A percentile compares a stretch with the other conserved stretches of the same genome.
Evolutionary conservation across 2,888 invertebrate species (phyloP).

Genomic region (Sinelater perroti): DNA sequence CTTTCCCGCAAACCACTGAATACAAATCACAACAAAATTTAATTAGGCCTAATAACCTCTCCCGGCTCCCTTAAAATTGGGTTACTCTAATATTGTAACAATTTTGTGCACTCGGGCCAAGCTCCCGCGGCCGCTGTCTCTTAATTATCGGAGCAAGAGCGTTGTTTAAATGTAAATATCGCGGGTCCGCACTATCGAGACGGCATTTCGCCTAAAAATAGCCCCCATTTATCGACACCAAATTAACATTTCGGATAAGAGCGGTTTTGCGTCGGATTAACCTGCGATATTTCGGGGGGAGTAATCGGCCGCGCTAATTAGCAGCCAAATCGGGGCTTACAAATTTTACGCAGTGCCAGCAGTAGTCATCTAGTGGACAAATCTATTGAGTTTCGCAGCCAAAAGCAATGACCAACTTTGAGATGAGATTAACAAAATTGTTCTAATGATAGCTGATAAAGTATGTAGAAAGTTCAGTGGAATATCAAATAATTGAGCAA

Average conservation of each 20-base stretch:
- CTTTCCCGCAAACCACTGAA: constrained; percentile 29
- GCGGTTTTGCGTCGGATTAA: not conserved
- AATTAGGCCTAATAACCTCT: constrained; percentile 38
- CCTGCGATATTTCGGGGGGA: constrained; percentile 8
- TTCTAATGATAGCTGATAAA: no score
- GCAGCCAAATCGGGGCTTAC: no score
- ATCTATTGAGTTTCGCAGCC: no score
- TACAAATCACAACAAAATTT: constrained; percentile 38
- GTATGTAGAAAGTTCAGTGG: no score
- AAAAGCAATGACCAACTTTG: no score
- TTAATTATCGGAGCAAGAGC: constrained; percentile 33
- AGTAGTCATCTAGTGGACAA: no score
- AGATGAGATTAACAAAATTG: no score
- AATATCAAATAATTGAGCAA: no score
- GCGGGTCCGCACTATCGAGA: not conserved
- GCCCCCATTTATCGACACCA: constrained; percentile 2
- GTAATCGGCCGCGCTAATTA: not conserved
- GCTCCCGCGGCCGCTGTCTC: constrained; percentile 28
- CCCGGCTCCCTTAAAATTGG: constrained; percentile 29
- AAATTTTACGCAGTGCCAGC: no score
- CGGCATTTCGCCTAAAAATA: constrained; percentile 1
- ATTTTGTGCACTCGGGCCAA: constrained; percentile 35
- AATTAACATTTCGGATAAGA: constrained; percentile 18
- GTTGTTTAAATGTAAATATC: constrained; percentile 28
- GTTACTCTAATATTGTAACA: constrained; percentile 38